These are phyloP conservation scores for Sphinx pinastri DNA, from an alignment of 2,888 invertebrate species.

Conservation along the genomic window DNA sequence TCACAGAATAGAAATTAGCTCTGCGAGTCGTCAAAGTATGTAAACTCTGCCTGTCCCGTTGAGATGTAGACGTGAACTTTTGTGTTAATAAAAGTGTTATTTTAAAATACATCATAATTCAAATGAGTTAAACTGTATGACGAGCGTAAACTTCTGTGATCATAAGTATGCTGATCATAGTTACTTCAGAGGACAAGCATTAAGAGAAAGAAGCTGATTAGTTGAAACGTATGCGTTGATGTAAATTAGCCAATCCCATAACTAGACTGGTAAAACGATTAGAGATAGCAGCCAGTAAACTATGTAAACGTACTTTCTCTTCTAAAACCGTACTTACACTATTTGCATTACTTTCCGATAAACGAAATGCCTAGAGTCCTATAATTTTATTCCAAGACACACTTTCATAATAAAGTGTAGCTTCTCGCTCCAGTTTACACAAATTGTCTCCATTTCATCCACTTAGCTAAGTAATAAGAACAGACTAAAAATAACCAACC, in stretches of 20 bases:
- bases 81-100: too few species aligned
- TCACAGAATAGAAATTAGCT: too few species aligned
- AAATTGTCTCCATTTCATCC: constrained; percentile 12
- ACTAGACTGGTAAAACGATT: background rate
- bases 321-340: background rate
- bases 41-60: too few species aligned
- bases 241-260: background rate
- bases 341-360: constrained; percentile 10
- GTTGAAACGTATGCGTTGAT: background rate
- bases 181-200: too few species aligned
- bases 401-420: constrained; percentile 13
- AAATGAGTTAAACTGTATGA: too few species aligned
- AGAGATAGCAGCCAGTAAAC: background rate
- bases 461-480: constrained; percentile 11
- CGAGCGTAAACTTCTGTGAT: too few species aligned
- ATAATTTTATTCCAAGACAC: background rate
- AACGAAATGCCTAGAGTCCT: background rate
- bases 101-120: too few species aligned
- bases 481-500: background rate
- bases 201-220: background rate
- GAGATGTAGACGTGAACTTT: too few species aligned
- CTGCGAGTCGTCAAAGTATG: too few species aligned
- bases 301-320: constrained; percentile 8
- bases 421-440: constrained; percentile 1
- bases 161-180: too few species aligned